phyloP scores from a whole-genome alignment of 2,888 invertebrate genomes.

The Megamerina dolium region DNA sequence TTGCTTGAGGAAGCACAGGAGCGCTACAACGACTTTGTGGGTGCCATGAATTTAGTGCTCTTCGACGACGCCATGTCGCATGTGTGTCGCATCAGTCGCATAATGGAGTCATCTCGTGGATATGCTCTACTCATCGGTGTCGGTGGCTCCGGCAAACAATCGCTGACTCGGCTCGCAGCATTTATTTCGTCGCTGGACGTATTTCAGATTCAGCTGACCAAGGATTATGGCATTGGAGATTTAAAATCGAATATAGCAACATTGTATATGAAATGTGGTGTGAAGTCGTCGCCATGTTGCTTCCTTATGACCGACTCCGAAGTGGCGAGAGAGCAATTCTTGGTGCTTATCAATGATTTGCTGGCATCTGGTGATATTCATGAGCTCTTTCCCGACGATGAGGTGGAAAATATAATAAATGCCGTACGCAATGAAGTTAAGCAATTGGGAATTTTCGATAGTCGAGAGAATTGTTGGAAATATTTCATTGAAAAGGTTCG shows the following conservation, averaged over 20 bases:
- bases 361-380: conserved; percentile 91
- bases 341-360: conserved; percentile 89
- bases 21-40: conserved; percentile 82
- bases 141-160: conserved; percentile 93
- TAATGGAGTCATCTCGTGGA: conserved; percentile 84
- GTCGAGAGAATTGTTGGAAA: conserved; percentile 89
- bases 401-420: conserved; percentile 77
- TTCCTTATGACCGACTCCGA: conserved; percentile 94
- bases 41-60: conserved; percentile 88
- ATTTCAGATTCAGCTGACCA: conserved; percentile 86
- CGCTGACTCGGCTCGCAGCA: conserved; percentile 78
- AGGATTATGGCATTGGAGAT: conserved; percentile 79
- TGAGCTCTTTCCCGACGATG: conserved; percentile 85
- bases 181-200: conserved; percentile 89
- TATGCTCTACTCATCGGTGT: conserved; percentile 90
- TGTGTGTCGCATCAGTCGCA: conserved; percentile 85
- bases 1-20: conserved; percentile 74
- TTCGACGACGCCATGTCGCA: conserved; percentile 95
- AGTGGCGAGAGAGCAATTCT: conserved; percentile 79
- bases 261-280: conserved; percentile 80
- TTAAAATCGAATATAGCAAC: conserved; percentile 65
- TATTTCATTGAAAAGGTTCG: conserved; percentile 90
- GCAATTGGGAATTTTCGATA: conserved; percentile 74
- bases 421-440: conserved; percentile 73
- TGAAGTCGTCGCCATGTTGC: conserved; percentile 77